A percentile compares a stretch with the other conserved stretches of the same genome.
Conservation (phyloP, 2,888 invertebrate species). For the Mesoligia furuncula region DNA sequence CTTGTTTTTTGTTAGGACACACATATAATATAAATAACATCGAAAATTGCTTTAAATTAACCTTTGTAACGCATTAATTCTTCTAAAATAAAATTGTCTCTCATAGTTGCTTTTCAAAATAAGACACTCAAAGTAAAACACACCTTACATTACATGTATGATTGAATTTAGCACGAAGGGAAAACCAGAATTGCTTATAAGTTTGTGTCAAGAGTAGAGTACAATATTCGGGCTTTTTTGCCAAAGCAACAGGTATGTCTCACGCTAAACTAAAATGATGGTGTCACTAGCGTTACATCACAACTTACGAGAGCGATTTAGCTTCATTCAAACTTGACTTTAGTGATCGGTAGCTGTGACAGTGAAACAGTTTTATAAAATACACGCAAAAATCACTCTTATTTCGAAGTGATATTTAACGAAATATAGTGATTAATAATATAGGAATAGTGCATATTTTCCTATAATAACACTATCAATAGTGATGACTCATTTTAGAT, state of each 20-base stretch:
- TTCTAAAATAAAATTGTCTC: too few relatives aligned
- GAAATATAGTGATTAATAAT: not conserved
- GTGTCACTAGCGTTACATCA: conserved; percentile 79
- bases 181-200: too few relatives aligned
- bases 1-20: not conserved
- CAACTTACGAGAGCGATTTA: conserved; percentile 72
- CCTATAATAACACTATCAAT: not conserved
- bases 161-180: too few relatives aligned
- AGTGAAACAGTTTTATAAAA: conserved; percentile 20
- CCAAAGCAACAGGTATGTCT: conserved; percentile 61
- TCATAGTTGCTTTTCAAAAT: too few relatives aligned
- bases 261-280: conserved; percentile 65
- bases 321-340: conserved; percentile 74
- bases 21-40: not conserved
- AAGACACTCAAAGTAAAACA: too few relatives aligned
- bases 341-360: conserved; percentile 51
- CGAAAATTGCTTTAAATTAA: not conserved
- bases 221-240: not conserved
- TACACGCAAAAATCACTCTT: conserved; percentile 15
- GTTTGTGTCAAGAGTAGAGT: too few relatives aligned
- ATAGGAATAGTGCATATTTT: conserved; percentile 10
- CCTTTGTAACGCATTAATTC: not conserved
- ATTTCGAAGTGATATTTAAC: not conserved
- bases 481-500: conserved; percentile 47
- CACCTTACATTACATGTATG: too few relatives aligned